Conservation (phyloP, 1,140 invertebrate species). For the Saxidomus purpurata region DNA sequence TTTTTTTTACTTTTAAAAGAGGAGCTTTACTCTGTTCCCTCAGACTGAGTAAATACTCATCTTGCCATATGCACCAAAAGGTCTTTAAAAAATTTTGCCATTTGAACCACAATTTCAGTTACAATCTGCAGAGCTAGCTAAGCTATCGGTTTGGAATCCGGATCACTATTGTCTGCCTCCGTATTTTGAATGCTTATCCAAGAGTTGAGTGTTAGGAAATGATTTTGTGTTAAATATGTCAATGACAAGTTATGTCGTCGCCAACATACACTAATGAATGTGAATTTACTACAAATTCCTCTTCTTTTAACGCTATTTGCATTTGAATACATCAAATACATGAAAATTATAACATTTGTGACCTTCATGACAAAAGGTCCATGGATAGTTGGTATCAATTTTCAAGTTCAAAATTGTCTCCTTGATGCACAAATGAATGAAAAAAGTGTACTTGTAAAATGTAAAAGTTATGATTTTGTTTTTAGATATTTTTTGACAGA, state of each 20-base stretch:
- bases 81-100: not conserved
- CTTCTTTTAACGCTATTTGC: not conserved
- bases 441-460: no score
- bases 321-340: no score
- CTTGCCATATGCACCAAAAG: slow-evolving; percentile 2
- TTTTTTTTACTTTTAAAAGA: slow-evolving; percentile 5
- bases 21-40: slow-evolving; percentile 32
- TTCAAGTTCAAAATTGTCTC: no score
- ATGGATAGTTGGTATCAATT: no score
- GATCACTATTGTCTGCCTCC: not conserved
- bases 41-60: slow-evolving; percentile 55
- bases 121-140: no score
- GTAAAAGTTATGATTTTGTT: no score
- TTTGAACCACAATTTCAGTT: not conserved
- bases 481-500: no score
- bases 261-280: not conserved
- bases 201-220: not conserved
- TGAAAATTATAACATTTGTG: no score
- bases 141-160: no score
- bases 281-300: not conserved
- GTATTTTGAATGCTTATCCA: not conserved
- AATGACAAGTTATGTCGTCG: not conserved
- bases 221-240: not conserved
- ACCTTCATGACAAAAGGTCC: no score
- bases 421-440: no score